Evolutionary conservation across 2,888 invertebrate species (phyloP).

Genomic region (Polietes domitor): DNA sequence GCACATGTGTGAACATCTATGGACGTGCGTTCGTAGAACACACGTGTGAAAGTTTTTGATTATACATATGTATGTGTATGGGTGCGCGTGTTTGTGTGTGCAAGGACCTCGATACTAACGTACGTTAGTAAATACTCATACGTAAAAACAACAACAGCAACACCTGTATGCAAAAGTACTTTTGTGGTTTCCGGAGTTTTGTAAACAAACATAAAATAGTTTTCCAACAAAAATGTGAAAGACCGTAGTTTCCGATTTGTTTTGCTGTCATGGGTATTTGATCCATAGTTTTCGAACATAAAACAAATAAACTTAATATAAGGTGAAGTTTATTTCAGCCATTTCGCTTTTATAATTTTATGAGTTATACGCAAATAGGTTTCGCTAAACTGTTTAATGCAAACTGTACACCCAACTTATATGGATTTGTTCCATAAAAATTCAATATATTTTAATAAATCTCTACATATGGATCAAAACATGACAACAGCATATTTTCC

Average conservation of each 20-base stretch:
- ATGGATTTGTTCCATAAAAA: no score
- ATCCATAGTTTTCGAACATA: constrained; percentile 23
- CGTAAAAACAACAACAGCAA: constrained; percentile 31
- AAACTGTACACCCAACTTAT: no score
- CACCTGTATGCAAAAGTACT: constrained; percentile 29
- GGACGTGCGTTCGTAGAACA: constrained; percentile 21
- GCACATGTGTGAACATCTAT: constrained; percentile 44
- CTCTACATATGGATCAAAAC: no score
- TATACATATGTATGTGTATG: not conserved
- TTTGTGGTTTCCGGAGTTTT: constrained; percentile 49
- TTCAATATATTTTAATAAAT: no score
- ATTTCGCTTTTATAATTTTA: not conserved
- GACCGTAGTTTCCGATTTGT: constrained; percentile 8
- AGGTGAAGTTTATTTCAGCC: not conserved
- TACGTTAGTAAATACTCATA: constrained; percentile 19
- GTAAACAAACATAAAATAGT: constrained; percentile 51
- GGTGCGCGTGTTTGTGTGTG: constrained; percentile 1
- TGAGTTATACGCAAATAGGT: not conserved
- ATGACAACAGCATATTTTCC: no score
- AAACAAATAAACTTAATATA: constrained; percentile 7
- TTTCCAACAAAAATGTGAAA: constrained; percentile 10
- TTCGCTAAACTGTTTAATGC: no score
- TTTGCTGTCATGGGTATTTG: constrained; percentile 21
- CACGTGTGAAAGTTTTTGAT: constrained; percentile 25
- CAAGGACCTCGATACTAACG: constrained; percentile 21